A percentile compares a stretch with the other conserved stretches of the same genome.
phyloP scores from a whole-genome alignment of 2,113 vertebrate species.

The Heterochromis multidens region DNA sequence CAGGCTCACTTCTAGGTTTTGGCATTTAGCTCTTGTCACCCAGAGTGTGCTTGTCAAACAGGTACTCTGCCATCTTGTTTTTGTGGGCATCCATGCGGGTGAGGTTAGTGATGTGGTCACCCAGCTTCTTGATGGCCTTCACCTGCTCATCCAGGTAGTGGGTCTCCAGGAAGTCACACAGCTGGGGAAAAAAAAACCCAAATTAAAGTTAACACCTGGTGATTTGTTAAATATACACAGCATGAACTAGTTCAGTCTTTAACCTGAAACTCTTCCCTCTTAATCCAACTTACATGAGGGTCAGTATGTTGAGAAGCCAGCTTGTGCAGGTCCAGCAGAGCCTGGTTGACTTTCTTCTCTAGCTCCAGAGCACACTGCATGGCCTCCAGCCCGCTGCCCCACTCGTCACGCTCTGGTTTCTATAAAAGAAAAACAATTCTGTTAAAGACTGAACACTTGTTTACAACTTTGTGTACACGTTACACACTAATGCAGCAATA shows the following conservation, averaged over 20 bases:
- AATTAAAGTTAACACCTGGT: not conserved
- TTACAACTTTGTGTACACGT: not conserved
- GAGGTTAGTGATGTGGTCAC: constrained; percentile 80
- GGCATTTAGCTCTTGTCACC: constrained; percentile 70
- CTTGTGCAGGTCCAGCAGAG: constrained; percentile 82
- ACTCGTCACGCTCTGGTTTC: constrained; percentile 75
- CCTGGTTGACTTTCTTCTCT: constrained; percentile 83
- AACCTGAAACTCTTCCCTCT: no score
- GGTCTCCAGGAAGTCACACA: constrained; percentile 89
- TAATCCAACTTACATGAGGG: constrained; percentile 75
- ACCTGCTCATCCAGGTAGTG: constrained; percentile 95
- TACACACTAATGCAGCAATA: not conserved
- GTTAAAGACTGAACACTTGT: accelerated
- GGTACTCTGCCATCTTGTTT: constrained; percentile 91
- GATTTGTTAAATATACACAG: no score
- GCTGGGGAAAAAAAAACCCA: constrained; percentile 23
- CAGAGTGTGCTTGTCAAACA: constrained; percentile 96
- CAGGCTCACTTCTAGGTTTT: not conserved
- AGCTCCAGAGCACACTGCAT: constrained; percentile 81
- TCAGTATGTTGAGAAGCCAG: constrained; percentile 71
- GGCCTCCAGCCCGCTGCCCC: constrained; percentile 80
- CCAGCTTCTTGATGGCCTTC: constrained; percentile 91
- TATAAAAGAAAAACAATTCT: not conserved
- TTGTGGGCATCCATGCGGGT: constrained; percentile 70
- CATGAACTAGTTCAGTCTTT: no score